Evolutionary conservation across 2,797 vertebrate genomes (phyloP).

Genomic region (Parotocinclus haroldoi): DNA sequence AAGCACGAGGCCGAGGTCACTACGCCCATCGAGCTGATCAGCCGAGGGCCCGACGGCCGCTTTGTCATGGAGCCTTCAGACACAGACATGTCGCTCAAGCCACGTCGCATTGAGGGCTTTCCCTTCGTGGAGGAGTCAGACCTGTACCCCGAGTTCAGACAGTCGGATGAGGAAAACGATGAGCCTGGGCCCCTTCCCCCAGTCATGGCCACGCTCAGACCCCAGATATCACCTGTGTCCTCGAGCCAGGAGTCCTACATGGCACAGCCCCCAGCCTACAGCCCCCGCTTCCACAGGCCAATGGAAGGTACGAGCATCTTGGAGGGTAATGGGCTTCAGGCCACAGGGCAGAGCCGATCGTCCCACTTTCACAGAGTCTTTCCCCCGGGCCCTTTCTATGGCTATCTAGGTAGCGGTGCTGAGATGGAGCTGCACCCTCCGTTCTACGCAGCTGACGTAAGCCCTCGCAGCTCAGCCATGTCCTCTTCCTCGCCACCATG

Average conservation of each 20-base stretch:
- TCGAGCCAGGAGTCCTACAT: slow-evolving; percentile 96
- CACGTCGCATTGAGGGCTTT: slow-evolving; percentile 92
- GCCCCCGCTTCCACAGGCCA: slow-evolving; percentile 90
- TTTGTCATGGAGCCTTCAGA: slow-evolving; percentile 87
- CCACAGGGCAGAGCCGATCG: slow-evolving; percentile 88
- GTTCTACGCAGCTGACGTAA: slow-evolving; percentile 98
- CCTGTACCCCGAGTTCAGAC: slow-evolving; percentile 98
- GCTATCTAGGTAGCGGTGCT: slow-evolving; percentile 90
- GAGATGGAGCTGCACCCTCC: slow-evolving; percentile 86
- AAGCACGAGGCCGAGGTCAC: slow-evolving; percentile 93
- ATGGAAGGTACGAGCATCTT: slow-evolving; percentile 87
- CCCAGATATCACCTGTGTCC: slow-evolving; percentile 93
- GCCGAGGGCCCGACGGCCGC: slow-evolving; percentile 93
- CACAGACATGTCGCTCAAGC: slow-evolving; percentile 75
- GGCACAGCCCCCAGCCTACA: slow-evolving; percentile 93
- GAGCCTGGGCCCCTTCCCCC: slow-evolving; percentile 85
- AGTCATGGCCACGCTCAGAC: slow-evolving; percentile 89
- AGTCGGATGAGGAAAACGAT: slow-evolving; percentile 97
- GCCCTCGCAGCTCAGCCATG: slow-evolving; percentile 94
- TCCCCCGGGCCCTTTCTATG: slow-evolving; percentile 92
- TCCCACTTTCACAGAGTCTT: slow-evolving; percentile 86
- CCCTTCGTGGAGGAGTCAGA: slow-evolving; percentile 98
- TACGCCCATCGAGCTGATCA: slow-evolving; percentile 97
- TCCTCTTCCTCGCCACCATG: slow-evolving; percentile 90
- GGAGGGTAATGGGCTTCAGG: slow-evolving; percentile 85